These are phyloP conservation scores for Mugil cephalus DNA, from an alignment of 2,113 vertebrate species.

Conservation along the genomic window DNA sequence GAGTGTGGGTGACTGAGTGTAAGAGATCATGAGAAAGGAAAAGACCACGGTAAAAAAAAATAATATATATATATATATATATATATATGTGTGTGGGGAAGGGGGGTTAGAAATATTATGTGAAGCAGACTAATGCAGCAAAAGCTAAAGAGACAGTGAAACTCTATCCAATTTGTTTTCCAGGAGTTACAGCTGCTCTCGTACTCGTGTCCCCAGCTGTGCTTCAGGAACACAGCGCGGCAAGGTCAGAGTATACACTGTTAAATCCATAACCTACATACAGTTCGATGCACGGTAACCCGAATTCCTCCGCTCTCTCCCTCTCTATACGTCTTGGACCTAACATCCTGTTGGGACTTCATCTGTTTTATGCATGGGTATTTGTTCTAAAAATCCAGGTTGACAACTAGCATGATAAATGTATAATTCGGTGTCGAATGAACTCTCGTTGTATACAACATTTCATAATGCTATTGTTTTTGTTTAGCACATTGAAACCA, in stretches of 20 bases:
- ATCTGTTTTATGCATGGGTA: neutral
- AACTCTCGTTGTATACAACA: conserved; percentile 31
- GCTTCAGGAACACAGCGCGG: conserved; percentile 10
- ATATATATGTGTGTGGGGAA: conserved; percentile 20
- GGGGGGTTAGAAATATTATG: conserved; percentile 35
- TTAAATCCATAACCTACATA: conserved; percentile 38
- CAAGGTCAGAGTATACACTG: conserved; percentile 32
- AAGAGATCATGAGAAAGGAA: conserved; percentile 39
- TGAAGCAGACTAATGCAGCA: conserved; percentile 37
- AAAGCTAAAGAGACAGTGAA: conserved; percentile 7
- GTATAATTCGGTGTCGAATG: conserved; percentile 45
- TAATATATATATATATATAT: no score
- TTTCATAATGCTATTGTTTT: conserved; percentile 55
- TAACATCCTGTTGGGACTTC: conserved; percentile 2
- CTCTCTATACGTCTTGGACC: neutral
- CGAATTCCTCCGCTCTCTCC: conserved; percentile 19
- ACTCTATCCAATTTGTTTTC: neutral
- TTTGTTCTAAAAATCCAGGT: neutral
- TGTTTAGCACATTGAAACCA: conserved; percentile 52
- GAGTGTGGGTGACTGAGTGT: conserved; percentile 40
- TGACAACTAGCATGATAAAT: conserved; percentile 29
- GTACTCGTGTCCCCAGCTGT: conserved; percentile 6
- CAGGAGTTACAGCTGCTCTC: neutral
- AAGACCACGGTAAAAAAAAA: conserved; percentile 22
- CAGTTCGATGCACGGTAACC: conserved; percentile 5